Evolutionary conservation across 1,140 invertebrate species (phyloP), one percentile per base, ranked within the genome.

Genomic region (Oreohelix idahoensis): DNA sequence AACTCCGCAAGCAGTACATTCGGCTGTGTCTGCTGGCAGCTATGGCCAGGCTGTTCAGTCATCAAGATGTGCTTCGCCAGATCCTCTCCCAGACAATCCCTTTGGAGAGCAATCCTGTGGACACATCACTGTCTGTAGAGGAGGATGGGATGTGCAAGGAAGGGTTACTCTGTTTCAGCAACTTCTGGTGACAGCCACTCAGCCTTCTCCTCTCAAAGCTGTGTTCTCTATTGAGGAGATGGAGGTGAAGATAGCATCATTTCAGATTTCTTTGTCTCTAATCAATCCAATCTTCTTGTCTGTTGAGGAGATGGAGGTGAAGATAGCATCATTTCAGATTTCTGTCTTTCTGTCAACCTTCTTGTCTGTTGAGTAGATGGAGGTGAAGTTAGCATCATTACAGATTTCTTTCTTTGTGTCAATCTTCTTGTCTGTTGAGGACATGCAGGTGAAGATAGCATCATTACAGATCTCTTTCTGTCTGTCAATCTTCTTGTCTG

Each of bases 181-280:
- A 71, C 89, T 98, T 20, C 92, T 97, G 66, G 90, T 94, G 32
- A 94, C 96, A 86, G 96, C 96, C 0, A 97, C 96, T 0, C 96
- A 97, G 85, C 97, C 97, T 0, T 97, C 97, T 80, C 96, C 97
- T 0, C 92, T 98, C 0, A 97, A 97, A 89, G 95, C 97, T 0
- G 95, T 96, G 45, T 98, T 97, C 90, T 94, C 94, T 13, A 94
- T 96, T 75, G 94, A 95, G 74, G 97, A 98, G 91, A 92, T 98
- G 39, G 95, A 97, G 89, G 94, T 95, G 38, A n/a, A 2, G 23
- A 20, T 15, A 45, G 42, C 15, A 45, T 8, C 15, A 8, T 45
- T 45, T 45, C 42, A 45, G n/a, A n/a, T n/a, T n/a, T n/a, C n/a
- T n/a, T n/a, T n/a, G n/a, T n/a, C n/a, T n/a, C n/a, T n/a, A n/a